Conservation (phyloP, 2,888 invertebrate species). For the Hecatera dysodea region DNA sequence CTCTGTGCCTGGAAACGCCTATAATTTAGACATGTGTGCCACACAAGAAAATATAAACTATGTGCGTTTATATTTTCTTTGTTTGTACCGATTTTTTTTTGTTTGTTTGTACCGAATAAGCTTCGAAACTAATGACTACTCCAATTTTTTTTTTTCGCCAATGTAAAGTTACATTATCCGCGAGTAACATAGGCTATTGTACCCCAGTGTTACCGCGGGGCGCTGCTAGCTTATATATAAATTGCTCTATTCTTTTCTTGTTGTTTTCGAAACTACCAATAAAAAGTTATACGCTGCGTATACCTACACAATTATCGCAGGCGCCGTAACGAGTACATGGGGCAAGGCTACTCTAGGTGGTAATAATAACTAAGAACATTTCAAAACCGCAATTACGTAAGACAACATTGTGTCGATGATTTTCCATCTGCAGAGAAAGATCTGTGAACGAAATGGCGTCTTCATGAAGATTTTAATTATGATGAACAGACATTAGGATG, state of each 20-base stretch:
- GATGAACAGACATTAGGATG: conserved; percentile 40
- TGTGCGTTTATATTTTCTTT: too few relatives aligned
- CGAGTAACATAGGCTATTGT: too few relatives aligned
- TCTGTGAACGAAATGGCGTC: conserved; percentile 26
- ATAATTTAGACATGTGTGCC: too few relatives aligned
- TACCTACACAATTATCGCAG: background rate
- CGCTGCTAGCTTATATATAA: background rate
- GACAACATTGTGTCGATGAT: conserved; percentile 2
- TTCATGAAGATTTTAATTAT: conserved; percentile 34
- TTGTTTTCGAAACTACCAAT: background rate
- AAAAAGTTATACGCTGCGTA: background rate
- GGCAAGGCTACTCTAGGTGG: background rate
- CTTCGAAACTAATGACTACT: too few relatives aligned
- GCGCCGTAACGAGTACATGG: background rate
- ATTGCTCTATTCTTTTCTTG: background rate
- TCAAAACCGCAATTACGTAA: background rate
- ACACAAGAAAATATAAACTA: too few relatives aligned
- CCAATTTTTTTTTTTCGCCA: too few relatives aligned
- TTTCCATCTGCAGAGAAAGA: conserved; percentile 8
- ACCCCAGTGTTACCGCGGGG: too few relatives aligned
- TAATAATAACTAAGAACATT: background rate
- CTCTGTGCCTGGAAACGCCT: too few relatives aligned
- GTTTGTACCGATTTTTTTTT: too few relatives aligned
- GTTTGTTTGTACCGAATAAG: too few relatives aligned
- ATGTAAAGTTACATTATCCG: too few relatives aligned